Conservation (phyloP, 2,797 vertebrate species). For the Thalassophryne amazonica region DNA sequence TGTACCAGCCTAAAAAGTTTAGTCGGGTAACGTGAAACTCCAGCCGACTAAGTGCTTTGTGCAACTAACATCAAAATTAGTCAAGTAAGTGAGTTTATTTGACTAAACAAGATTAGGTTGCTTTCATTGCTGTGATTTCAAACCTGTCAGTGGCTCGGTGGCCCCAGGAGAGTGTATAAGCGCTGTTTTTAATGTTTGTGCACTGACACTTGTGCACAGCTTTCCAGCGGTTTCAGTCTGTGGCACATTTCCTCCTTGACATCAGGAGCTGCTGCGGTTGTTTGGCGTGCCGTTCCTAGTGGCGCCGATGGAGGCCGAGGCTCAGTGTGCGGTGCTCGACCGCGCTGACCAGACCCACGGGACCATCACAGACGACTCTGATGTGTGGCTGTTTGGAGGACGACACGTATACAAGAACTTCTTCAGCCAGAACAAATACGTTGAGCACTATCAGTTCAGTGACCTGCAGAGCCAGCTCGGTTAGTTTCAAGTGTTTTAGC, state of each 20-base stretch:
- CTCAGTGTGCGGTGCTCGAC: conserved; percentile 91
- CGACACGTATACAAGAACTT: conserved; percentile 97
- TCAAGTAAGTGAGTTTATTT: too few relatives aligned
- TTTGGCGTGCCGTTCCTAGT: conserved; percentile 93
- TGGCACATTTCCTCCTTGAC: background rate
- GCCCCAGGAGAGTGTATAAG: too few relatives aligned
- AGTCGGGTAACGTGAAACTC: too few relatives aligned
- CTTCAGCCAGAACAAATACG: conserved; percentile 91
- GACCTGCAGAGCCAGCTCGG: conserved; percentile 93
- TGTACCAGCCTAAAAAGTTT: too few relatives aligned
- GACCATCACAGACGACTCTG: conserved; percentile 97
- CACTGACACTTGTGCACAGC: fast-evolving
- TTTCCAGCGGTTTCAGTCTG: background rate
- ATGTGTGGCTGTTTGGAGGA: conserved; percentile 96
- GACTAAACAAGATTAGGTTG: too few relatives aligned
- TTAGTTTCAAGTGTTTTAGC: too few relatives aligned
- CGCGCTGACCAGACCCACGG: conserved; percentile 90
- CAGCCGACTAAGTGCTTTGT: too few relatives aligned
- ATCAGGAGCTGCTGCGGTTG: conserved; percentile 89
- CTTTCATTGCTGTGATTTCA: too few relatives aligned
- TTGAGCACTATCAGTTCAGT: conserved; percentile 89
- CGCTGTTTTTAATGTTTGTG: too few relatives aligned
- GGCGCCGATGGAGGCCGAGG: conserved; percentile 95
- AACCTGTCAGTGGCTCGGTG: too few relatives aligned
- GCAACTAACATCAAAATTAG: too few relatives aligned